These are phyloP conservation scores for Eulemur macaco DNA, from an alignment of 2,113 vertebrate genomes.

Conservation along the genomic window DNA sequence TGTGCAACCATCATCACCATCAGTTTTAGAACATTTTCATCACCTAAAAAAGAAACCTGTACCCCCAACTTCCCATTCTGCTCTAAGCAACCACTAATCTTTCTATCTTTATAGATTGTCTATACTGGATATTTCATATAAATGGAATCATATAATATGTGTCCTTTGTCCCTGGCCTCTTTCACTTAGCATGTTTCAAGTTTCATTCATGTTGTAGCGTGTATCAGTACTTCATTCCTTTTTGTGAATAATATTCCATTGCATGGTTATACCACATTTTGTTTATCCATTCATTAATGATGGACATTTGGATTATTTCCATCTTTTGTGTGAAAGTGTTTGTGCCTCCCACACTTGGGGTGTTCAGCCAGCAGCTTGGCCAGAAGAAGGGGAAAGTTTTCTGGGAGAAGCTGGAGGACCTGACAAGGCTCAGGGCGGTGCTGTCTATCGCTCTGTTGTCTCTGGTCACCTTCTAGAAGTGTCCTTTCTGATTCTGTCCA, in stretches of 20 bases:
- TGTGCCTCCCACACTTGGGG: neutral
- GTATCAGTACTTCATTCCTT: neutral
- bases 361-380: neutral
- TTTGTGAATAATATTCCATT: neutral
- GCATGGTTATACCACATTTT: neutral
- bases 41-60: neutral
- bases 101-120: neutral
- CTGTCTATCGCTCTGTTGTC: neutral
- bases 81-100: neutral
- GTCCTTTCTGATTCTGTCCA: neutral
- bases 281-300: neutral
- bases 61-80: neutral
- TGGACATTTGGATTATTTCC: neutral
- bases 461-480: neutral
- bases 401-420: neutral
- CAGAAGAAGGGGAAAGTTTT: neutral
- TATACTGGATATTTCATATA: neutral
- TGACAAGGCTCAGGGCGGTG: neutral
- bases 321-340: neutral
- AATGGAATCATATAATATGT: neutral
- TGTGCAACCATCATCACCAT: neutral
- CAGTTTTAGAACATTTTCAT: neutral
- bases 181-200: neutral
- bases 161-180: neutral
- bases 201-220: neutral